Percentiles rank a stretch among this genome's conserved stretches.
Evolutionary conservation across 2,113 vertebrate species (phyloP).

Genomic region (Gorsachius goisagi): DNA sequence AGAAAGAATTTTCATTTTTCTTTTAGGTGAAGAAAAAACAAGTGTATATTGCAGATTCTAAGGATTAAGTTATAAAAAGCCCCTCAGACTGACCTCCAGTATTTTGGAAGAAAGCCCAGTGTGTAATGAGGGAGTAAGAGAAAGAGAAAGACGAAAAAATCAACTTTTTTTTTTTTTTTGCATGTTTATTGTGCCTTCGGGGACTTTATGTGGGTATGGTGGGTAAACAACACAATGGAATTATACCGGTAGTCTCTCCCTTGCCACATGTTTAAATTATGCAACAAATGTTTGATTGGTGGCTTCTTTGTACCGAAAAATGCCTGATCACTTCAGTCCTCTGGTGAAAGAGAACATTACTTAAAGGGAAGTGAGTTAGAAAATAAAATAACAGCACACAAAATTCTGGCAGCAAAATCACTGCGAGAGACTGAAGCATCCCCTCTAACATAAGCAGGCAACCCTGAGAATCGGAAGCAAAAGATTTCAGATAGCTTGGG

Average conservation of each 20-base stretch:
- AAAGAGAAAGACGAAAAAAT: not conserved
- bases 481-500: constrained; percentile 21
- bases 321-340: constrained; percentile 5
- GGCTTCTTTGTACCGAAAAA: constrained; percentile 44
- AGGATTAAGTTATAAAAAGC: not conserved
- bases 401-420: constrained; percentile 26
- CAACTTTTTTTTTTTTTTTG: not conserved
- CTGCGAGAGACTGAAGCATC: not conserved
- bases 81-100: not conserved
- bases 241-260: constrained; percentile 35
- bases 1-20: not conserved
- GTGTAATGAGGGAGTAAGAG: constrained; percentile 18
- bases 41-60: not conserved
- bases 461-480: not conserved
- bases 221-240: constrained; percentile 40
- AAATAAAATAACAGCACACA: constrained; percentile 4
- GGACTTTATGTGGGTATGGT: constrained; percentile 7
- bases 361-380: constrained; percentile 17
- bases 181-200: not conserved
- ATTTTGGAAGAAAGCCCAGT: not conserved
- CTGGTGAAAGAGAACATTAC: constrained; percentile 1
- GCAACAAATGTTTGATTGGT: constrained; percentile 46
- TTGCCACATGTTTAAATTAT: constrained; percentile 49
- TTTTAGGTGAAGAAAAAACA: not conserved
- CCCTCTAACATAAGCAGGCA: not conserved